phyloP scores from a whole-genome alignment of 35 echinoderm and acorn worm genomes.

The Lytechinus pictus region DNA sequence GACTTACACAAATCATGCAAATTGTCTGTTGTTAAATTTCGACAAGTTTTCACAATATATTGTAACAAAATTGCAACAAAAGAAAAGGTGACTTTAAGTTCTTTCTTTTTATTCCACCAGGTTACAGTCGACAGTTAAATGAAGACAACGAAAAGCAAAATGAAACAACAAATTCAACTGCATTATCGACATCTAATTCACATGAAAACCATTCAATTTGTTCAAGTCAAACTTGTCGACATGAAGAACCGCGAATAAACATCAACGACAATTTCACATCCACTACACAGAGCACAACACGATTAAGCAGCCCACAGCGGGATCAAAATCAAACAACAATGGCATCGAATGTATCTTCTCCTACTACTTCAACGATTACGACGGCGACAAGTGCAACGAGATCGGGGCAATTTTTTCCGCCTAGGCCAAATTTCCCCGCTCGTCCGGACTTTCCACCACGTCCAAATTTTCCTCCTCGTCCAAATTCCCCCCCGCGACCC shows the following conservation, averaged over 20 bases:
- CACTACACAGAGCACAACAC: background rate
- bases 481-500: background rate
- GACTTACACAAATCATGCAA: no score
- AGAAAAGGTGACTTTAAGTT: background rate
- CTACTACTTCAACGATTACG: no score
- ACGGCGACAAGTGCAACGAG: background rate
- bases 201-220: background rate
- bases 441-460: background rate
- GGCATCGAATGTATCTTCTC: background rate
- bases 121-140: background rate
- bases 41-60: background rate
- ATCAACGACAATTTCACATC: background rate
- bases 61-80: background rate
- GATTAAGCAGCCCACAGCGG: background rate
- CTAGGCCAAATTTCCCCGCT: background rate
- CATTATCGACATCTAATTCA: background rate
- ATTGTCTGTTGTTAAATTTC: background rate
- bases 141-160: background rate
- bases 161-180: background rate
- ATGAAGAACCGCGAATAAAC: background rate
- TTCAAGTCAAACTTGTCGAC: background rate
- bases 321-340: background rate
- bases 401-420: background rate
- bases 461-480: background rate
- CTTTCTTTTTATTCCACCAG: background rate